Base-by-base conservation (phyloP, 1,140 invertebrate species). In the Trachymyrmex septentrionalis region DNA sequence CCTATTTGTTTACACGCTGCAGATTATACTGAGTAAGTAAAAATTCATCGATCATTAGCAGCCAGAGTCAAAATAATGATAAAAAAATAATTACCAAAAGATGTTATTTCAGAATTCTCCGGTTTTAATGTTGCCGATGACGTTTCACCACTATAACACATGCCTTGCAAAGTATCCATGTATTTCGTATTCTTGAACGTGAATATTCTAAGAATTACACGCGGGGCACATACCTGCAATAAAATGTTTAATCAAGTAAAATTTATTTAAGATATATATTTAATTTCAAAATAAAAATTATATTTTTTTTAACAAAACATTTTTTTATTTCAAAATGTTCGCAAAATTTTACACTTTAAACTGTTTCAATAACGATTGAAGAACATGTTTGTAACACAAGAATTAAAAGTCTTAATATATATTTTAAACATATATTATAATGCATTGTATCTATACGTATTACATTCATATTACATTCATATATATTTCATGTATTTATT, bases 141-240 rank as follows among this genome's bases (percentile, higher is more conserved):
- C 27, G 90, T 64, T 3, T 55, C 38, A 12, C 86, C 87, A 12
- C 50, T 88, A 61, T 92, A 93, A 66, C 92, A 93, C 27, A 93
- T 75, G 38, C 93, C 93, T 34, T 93, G 92, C 90, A 93, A 91
- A 7, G 90, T 92, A 0, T 90, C 71, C 0, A 69, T 14, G 34
- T 85, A 72, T 0, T 34, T 72, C 0, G 6, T 19, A 3, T 19
- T n/a, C 21, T 76, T 44, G 38, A 44, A 44, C 9, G 9, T 86
- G 16, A 78, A 75, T 27, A 38, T 87, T 9, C 34, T 86, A 34
- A 93, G 72, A 38, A 88, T 85, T 0, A 88, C 92, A 38, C 90
- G 85, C 2, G 93, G 92, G 24, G 93, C 93, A 21, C 93, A 93
- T 24, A 93, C 85, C 92, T 93, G 38, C 9, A 86, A 88, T 82